Conservation (phyloP, 2,113 vertebrate species). For the Psittacus erithacus region DNA sequence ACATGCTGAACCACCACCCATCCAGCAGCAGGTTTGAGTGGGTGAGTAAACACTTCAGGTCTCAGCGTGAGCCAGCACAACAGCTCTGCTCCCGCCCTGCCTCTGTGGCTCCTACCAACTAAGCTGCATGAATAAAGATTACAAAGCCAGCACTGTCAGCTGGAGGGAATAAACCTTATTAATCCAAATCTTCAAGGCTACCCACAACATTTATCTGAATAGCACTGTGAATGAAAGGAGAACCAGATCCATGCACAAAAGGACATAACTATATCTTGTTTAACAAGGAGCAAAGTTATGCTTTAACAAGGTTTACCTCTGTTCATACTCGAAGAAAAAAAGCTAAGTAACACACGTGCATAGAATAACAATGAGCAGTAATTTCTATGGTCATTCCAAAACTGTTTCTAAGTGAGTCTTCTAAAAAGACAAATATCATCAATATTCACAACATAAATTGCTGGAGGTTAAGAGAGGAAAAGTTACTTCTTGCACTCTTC, state of each 20-base stretch:
- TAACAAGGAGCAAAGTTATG: background rate
- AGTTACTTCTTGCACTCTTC: background rate
- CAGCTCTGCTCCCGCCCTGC: background rate
- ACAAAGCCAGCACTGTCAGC: constrained; percentile 7
- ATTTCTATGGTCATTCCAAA: background rate
- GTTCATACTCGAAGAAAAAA: background rate
- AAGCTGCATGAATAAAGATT: constrained; percentile 12
- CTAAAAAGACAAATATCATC: background rate
- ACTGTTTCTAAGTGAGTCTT: background rate
- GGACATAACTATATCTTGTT: background rate
- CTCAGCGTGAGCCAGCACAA: background rate
- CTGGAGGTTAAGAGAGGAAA: background rate
- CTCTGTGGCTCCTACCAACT: background rate
- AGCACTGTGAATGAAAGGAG: background rate
- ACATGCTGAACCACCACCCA: background rate
- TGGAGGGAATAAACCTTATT: constrained; percentile 19
- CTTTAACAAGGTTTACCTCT: background rate
- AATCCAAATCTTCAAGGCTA: constrained; percentile 44
- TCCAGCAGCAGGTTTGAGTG: background rate
- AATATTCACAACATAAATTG: background rate
- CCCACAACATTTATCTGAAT: background rate
- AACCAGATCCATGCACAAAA: background rate
- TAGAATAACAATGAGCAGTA: background rate
- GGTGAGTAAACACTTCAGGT: fast-evolving
- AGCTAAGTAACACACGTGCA: background rate